Evolutionary conservation across 2,888 invertebrate genomes (phyloP), one percentile per base, ranked within the genome.

Genomic region (Spialia ferax): DNA sequence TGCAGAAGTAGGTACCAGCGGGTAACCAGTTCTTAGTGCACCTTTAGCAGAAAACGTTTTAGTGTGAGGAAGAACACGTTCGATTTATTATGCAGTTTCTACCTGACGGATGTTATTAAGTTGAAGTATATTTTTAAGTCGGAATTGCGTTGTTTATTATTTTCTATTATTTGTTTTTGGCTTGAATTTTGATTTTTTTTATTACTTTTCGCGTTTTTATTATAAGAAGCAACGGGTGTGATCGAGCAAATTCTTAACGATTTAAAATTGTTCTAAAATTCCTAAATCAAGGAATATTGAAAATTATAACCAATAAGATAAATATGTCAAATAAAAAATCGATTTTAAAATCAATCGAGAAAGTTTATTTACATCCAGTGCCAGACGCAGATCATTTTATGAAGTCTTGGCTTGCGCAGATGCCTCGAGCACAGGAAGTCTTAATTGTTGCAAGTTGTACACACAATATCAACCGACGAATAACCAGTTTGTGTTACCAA

Each of bases 401-500:
- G 45, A 45, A 45, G 65, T 32, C 52, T 59, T 63, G n/a, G 11
- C n/a, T n/a, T n/a, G 32, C 50, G 15, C 56, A 56, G 64, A 68
- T 78, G 76, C 78, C 81, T 82, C 78, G 82, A 70, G 50, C 77
- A 72, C 83, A 85, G 89, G 88, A 89, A 87, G 84, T 84, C 83
- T 79, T 88, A 88, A 88, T 89, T 86, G 79, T 82, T 73, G 72
- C 71, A 72, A 18, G 26, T 35, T 57, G 57, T 18, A 45, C 8
- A 29, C 8, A 29, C 15, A 42, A 6, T 42, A 15, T 15, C 10
- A 32, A 45, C 45, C 23, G 7, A 8, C 20, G 20, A 48, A 48
- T 45, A 56, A 62, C 48, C 61, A 13, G 50, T 62, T 68, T 22
- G 10, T 55, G 55, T 11, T 26, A 23, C 60, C 45, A n/a, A n/a